A percentile compares a stretch with the other conserved stretches of the same genome.
phyloP scores from a whole-genome alignment of 2,888 invertebrate genomes.

The Limenitis camilla region DNA sequence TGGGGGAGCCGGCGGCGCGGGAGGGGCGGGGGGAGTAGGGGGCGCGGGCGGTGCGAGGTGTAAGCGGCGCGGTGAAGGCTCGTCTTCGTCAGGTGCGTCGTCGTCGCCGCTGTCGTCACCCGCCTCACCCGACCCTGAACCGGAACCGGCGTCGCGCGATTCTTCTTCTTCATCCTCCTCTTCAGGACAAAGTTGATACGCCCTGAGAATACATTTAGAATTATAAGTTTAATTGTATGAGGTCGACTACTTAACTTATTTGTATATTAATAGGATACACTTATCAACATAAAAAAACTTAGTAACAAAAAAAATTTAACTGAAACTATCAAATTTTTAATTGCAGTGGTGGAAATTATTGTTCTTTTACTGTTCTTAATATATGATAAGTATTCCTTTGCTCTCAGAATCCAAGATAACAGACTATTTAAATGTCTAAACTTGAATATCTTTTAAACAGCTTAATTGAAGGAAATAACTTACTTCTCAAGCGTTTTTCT shows the following conservation, averaged over 20 bases:
- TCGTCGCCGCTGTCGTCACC: constrained; percentile 33
- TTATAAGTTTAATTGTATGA: background rate
- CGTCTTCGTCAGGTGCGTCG: constrained; percentile 41
- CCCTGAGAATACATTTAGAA: constrained; percentile 35
- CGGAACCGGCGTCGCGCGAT: constrained; percentile 43
- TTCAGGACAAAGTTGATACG: constrained; percentile 66
- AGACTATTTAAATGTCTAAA: background rate
- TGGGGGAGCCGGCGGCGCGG: constrained; percentile 27
- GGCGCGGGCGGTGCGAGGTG: constrained; percentile 31
- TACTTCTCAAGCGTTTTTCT: constrained; percentile 83
- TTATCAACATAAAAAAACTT: no score
- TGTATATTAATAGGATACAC: no score
- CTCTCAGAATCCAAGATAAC: background rate
- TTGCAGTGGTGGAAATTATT: no score
- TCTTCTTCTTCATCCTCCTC: constrained; percentile 69
- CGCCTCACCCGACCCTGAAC: constrained; percentile 44
- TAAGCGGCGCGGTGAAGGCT: constrained; percentile 25
- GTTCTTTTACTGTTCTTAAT: no score
- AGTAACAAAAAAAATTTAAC: no score
- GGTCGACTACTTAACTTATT: no score
- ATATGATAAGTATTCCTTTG: no score
- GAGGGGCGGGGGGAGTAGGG: constrained; percentile 28
- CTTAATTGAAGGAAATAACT: constrained; percentile 20
- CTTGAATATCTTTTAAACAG: background rate
- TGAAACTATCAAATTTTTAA: no score